A percentile compares a stretch with the other conserved stretches of the same genome.
Evolutionary conservation across 1,140 invertebrate genomes (phyloP).

Genomic region (Eupeodes corollae): DNA sequence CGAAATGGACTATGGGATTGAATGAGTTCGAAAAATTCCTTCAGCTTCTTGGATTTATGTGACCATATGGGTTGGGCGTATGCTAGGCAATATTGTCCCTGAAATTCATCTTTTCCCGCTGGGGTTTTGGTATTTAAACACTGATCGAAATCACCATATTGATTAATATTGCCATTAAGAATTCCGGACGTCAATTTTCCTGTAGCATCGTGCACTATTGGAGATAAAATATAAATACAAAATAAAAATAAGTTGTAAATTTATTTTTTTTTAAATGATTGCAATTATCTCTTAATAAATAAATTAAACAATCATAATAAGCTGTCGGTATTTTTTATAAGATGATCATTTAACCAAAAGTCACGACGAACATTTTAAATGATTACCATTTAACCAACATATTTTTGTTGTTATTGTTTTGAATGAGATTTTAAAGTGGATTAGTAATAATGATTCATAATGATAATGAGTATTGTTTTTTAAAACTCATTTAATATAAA

Average conservation of each 20-base stretch:
- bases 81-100: constrained; percentile 51
- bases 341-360: too few species aligned
- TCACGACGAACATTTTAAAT: too few species aligned
- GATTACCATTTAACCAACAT: too few species aligned
- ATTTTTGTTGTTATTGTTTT: too few species aligned
- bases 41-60: constrained; percentile 38
- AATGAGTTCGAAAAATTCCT: constrained; percentile 43
- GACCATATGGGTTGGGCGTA: constrained; percentile 44
- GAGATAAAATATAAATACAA: not conserved
- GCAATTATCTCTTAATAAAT: too few species aligned
- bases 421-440: too few species aligned
- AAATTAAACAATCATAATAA: too few species aligned
- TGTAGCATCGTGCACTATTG: constrained; percentile 49
- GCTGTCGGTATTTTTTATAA: too few species aligned
- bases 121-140: constrained; percentile 34
- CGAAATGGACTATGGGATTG: constrained; percentile 52
- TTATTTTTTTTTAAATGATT: too few species aligned
- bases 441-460: too few species aligned
- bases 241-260: not conserved
- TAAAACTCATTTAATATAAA: too few species aligned
- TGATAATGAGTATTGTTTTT: too few species aligned
- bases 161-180: constrained; percentile 52
- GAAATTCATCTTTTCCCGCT: constrained; percentile 19
- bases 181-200: constrained; percentile 45
- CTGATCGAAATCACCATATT: constrained; percentile 51